These are phyloP conservation scores for Volucella zonaria DNA, from an alignment of 2,888 invertebrate genomes.

Conservation along the genomic window DNA sequence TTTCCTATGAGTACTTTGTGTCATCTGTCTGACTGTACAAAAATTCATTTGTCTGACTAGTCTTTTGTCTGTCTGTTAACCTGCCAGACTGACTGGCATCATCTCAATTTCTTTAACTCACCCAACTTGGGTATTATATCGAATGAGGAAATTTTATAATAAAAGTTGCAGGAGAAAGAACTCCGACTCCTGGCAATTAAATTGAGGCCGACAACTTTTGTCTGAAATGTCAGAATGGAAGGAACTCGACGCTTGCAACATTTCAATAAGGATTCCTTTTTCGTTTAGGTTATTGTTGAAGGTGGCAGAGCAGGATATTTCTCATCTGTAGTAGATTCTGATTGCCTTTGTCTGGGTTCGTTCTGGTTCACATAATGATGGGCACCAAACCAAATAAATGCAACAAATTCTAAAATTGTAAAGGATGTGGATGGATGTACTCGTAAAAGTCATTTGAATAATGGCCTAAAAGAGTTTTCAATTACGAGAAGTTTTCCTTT, in stretches of 20 bases:
- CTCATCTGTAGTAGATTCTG: conserved; percentile 2
- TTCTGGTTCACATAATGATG: not conserved
- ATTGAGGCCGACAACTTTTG: conserved; percentile 1
- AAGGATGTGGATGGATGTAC: conserved; percentile 24
- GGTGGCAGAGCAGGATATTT: conserved; percentile 17
- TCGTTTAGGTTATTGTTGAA: conserved; percentile 4
- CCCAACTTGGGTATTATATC: conserved; percentile 14
- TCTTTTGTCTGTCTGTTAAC: conserved; percentile 1
- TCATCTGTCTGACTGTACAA: conserved; percentile 7
- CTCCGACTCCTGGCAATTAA: not conserved
- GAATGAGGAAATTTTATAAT: conserved; percentile 25
- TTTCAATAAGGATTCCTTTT: conserved; percentile 14
- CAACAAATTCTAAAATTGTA: conserved; percentile 13
- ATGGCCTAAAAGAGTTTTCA: conserved; percentile 28
- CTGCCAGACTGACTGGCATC: not conserved
- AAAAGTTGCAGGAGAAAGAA: not conserved
- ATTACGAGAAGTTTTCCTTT: conserved; percentile 13
- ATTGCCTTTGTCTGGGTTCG: conserved; percentile 19
- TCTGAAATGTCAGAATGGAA: not conserved
- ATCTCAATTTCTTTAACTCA: conserved; percentile 27
- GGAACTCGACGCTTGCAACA: not conserved
- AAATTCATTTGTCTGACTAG: conserved; percentile 15
- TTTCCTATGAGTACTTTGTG: not conserved
- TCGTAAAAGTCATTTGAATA: not conserved
- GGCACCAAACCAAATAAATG: conserved; percentile 21